These are phyloP conservation scores for Regulus satrapa DNA, from an alignment of 2,113 vertebrate species.

Conservation along the genomic window DNA sequence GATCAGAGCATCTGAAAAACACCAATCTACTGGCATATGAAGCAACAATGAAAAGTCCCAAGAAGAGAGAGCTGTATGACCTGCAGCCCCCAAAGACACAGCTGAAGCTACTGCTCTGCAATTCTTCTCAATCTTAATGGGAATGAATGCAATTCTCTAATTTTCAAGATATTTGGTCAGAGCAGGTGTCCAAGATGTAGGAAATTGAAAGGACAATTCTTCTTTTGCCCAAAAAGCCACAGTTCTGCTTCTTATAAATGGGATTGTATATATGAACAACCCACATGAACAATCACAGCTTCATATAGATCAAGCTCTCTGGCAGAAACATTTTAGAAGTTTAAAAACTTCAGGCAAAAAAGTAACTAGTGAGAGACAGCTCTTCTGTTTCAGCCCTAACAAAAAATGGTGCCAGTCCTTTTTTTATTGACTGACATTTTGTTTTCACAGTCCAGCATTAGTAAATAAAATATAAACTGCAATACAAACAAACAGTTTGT, in stretches of 20 bases:
- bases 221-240: neutral
- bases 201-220: neutral
- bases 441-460: neutral
- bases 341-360: neutral
- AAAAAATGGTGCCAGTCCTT: neutral
- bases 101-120: neutral
- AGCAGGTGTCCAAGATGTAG: neutral
- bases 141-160: neutral
- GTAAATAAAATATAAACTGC: neutral
- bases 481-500: neutral
- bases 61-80: neutral
- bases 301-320: neutral
- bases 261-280: neutral
- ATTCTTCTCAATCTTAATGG: neutral
- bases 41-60: neutral
- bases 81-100: neutral
- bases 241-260: neutral
- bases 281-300: accelerated
- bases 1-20: neutral
- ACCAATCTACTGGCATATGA: neutral
- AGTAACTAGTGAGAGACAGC: neutral
- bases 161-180: neutral
- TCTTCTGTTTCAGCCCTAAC: neutral
- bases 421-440: neutral
- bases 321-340: neutral